Base-by-base conservation (phyloP, 2,113 vertebrate genomes). In the Pteronura brasiliensis region DNA sequence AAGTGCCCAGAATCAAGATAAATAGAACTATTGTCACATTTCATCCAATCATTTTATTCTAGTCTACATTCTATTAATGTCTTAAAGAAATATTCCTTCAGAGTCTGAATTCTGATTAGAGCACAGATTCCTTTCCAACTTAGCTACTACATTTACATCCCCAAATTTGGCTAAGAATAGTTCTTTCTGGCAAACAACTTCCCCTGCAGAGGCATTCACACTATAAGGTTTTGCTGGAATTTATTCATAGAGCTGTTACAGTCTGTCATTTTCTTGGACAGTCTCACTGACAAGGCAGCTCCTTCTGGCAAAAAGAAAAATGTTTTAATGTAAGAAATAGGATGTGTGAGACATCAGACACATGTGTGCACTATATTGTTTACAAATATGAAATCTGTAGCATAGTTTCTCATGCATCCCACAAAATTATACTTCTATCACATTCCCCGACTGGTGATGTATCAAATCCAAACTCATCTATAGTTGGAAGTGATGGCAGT, bases 61-160 rank as follows among this genome's bases (percentile, higher is more conserved):
- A 25, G 4, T 63, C 15, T 84, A 12, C 36, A 80, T 61, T 65
- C 12, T 72, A 4, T 77, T 85, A 31, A 49, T 29, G 88, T 76
- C 5, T 67, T 90, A 76, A 83, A n/a, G 44, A 94, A 95, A 82
- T 42, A 82, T 65, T 52, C 10, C 47, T 88, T 88, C 29, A 81
- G 6, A 77, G 31, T 76, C 42, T 83, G 74, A 80, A 83, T 34
- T 82, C 20, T 61, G 6, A n/a, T 44, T 25, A 82, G 52, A 81
- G 15, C 4, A 76, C 18, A 92, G 42, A 85, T 52, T 76, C 29
- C 29, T 91, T 39, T 63, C 29, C 69, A 88, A 71, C 34, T 9
- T 72, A 74, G 1, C 83, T 86, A 39, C 12, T 91, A 5, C 81
- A 92, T 92, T 89, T 92, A 44, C 0, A 83, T 21, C 7, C 49